Conservation (phyloP, 2,888 invertebrate genomes). For the Brachynemurus nebulosus region DNA sequence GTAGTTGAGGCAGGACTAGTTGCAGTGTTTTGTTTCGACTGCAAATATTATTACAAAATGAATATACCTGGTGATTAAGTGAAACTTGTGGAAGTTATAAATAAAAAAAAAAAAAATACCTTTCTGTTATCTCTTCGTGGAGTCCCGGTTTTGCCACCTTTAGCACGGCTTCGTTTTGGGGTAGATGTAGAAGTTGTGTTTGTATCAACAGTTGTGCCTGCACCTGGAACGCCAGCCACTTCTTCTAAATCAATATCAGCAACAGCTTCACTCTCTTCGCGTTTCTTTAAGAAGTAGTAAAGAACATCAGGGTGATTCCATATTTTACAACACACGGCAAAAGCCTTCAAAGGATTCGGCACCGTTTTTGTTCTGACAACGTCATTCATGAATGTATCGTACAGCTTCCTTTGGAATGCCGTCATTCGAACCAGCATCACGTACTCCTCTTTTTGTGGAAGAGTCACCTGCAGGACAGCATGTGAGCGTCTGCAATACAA, state of each 20-base stretch:
- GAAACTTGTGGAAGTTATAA: too few relatives aligned
- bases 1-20: too few relatives aligned
- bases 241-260: constrained; percentile 78
- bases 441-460: constrained; percentile 92
- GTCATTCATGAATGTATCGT: constrained; percentile 87
- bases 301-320: constrained; percentile 93
- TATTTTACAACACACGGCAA: constrained; percentile 96
- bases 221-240: constrained; percentile 37
- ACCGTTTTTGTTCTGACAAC: constrained; percentile 74
- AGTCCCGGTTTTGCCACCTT: constrained; percentile 15
- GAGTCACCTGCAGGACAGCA: constrained; percentile 75
- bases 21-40: too few relatives aligned
- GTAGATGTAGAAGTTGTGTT: constrained; percentile 9
- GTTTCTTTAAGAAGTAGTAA: constrained; percentile 74
- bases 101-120: too few relatives aligned
- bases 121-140: constrained; percentile 16
- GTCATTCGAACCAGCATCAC: constrained; percentile 83
- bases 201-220: constrained; percentile 18
- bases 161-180: not conserved
- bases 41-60: too few relatives aligned
- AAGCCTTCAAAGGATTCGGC: constrained; percentile 93
- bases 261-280: constrained; percentile 59
- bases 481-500: constrained; percentile 61
- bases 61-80: too few relatives aligned
- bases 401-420: constrained; percentile 75